These are phyloP conservation scores for Brachionus rotundiformis DNA, from an alignment of 1,140 invertebrate genomes.

Conservation along the genomic window DNA sequence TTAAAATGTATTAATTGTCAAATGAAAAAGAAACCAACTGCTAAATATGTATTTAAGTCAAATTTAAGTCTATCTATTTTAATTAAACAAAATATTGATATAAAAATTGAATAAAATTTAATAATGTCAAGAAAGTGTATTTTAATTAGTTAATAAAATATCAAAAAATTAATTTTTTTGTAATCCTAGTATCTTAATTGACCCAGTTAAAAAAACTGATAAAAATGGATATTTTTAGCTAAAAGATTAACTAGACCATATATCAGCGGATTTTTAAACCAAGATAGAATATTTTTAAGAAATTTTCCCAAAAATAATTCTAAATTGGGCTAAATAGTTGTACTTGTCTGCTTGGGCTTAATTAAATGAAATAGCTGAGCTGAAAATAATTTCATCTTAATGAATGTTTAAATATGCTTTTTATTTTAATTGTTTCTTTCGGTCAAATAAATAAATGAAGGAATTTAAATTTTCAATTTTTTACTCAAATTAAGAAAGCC, in stretches of 20 bases:
- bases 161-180: no score
- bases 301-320: not conserved
- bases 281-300: not conserved
- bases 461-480: not conserved
- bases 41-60: no score
- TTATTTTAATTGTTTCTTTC: not conserved
- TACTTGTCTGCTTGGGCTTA: not conserved
- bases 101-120: no score
- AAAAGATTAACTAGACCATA: not conserved
- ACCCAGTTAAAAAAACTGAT: not conserved
- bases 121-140: no score
- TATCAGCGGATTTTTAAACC: not conserved
- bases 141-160: no score
- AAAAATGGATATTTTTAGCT: not conserved
- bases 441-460: not conserved
- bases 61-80: no score
- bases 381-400: not conserved
- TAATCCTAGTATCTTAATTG: no score
- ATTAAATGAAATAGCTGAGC: not conserved
- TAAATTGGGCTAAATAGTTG: not conserved
- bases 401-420: constrained; percentile 2
- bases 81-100: no score
- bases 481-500: not conserved
- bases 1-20: no score
- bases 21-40: no score